Base-by-base conservation (phyloP, 2,113 vertebrate genomes). In the Myodes glareolus region DNA sequence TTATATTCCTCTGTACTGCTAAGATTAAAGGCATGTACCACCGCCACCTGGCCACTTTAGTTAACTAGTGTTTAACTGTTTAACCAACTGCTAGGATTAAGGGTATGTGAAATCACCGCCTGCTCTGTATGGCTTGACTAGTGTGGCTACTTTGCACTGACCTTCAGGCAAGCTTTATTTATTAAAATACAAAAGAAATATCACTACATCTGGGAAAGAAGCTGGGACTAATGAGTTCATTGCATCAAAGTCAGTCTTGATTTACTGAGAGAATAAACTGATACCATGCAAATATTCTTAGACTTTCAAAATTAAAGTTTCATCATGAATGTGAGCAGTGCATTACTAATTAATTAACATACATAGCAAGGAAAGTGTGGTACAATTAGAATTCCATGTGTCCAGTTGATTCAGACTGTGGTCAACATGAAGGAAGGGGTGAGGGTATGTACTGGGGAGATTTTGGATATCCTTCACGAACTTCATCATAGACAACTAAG, bases 221-320 rank as follows among this genome's bases (percentile, higher is more conserved):
- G 55, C 25, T 13, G 6, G 52, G 58, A 93, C 31, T 21, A 94
- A 77, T 50, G 72, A 87, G 19, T n/a, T 94, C 8, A 70, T 27
- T 47, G 72, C 52, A 72, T n/a, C 78, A 58, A 80, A 85, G 17
- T 76, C 87, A 67, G 67, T 52, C 58, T 96, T 77, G 90, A 86
- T 82, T 89, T 67, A 80, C 58, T 58, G 85, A 45, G 27, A n/a
- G 19, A 96, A 77, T 85, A 76, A 92, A 61, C n/a, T 68, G 47
- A 78, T 61, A 65, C n/a, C 12, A 31, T 27, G 23, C 77, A 87
- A 89, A 89, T 88, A 73, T 39, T 91, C 92, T 68, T 72, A 86
- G 23, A 72, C 19, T 61, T 86, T 95, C 76, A 52, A 85, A 88
- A 87, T 91, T 39, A 63, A 87, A 73, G 86, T 73, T 87, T 90